Evolutionary conservation across 1,140 invertebrate species (phyloP), one percentile per base, ranked within the genome.

Genomic region (Chelonus insularis): DNA sequence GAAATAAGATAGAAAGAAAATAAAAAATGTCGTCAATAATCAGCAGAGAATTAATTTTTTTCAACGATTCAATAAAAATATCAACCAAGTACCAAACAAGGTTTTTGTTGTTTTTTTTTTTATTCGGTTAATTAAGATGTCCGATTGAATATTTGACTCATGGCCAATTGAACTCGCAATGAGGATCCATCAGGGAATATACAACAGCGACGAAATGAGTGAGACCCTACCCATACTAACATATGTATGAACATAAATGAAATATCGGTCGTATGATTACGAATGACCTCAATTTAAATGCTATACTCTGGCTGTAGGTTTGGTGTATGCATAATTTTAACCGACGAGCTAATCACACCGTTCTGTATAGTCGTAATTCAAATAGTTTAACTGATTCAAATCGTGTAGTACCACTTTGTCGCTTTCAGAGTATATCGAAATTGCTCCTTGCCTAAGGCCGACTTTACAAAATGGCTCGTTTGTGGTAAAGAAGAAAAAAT

Each of bases 201-300:
- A 43, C 41, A 16, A 7, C 14, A 43, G 12, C 41, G 41, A 16
- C 16, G 41, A 43, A 43, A 43, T n/a, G 41, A 43, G 16, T 43
- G 41, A 16, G 12, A 39, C 4, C 11, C n/a, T 39, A 43, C 18
- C 4, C 12, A 50, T 23, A 32, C 7, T 2, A 7, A 32, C 14
- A 16, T 23, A 50, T 21, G 20, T 25, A 32, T 50, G 47, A 18
- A 25, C 11, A 50, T 20, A 52, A 52, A 52, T 52, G 50, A 18
- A 52, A 52, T 52, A 52, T 34, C 50, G 50, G 45, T 14, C 32
- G 14, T 52, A 21, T 52, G 50, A 52, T 52, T 52, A 52, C 25
- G 29, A 34, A 52, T 25, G 50, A 52, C 50, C 50, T 52, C 50
- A 52, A 52, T 52, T 52, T 52, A 52, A 52, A 36, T 36, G 29